phyloP scores from a whole-genome alignment of 2,113 vertebrate genomes.

The Percopsis transmontana region DNA sequence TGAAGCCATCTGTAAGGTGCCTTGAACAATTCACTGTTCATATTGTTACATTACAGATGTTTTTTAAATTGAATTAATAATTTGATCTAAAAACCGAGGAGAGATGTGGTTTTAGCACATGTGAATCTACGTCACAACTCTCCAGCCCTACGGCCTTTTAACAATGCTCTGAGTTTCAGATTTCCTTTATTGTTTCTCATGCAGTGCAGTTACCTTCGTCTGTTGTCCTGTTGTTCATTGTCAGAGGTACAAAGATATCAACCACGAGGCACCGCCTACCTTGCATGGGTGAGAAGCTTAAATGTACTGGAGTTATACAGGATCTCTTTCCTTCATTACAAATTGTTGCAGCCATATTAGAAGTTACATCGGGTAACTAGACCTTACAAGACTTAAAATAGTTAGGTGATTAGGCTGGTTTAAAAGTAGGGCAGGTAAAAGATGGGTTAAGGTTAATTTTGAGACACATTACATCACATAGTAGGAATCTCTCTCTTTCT shows the following conservation, averaged over 20 bases:
- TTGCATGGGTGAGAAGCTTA: too few relatives aligned
- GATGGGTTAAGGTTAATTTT: too few relatives aligned
- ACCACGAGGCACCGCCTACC: too few relatives aligned
- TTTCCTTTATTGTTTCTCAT: conserved; percentile 19
- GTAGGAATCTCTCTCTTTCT: background rate
- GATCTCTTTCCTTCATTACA: too few relatives aligned
- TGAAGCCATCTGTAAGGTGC: too few relatives aligned
- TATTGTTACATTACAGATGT: background rate
- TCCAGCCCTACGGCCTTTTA: background rate
- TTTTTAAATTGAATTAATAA: too few relatives aligned
- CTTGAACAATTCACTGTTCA: background rate
- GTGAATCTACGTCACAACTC: background rate
- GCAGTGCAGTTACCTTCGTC: conserved; percentile 15
- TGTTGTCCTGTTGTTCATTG: conserved; percentile 5
- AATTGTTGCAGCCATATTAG: too few relatives aligned
- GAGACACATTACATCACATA: background rate
- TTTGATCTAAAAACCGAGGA: too few relatives aligned
- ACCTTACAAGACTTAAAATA: too few relatives aligned
- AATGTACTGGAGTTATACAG: too few relatives aligned
- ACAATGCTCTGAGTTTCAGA: conserved; percentile 12
- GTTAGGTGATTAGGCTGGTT: too few relatives aligned
- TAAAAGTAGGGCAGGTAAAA: background rate
- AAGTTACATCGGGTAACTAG: too few relatives aligned
- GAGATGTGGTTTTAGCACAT: background rate
- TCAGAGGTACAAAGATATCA: conserved; percentile 4